Evolutionary conservation across 2,113 vertebrate genomes (phyloP).

Genomic region (Rhea pennata): DNA sequence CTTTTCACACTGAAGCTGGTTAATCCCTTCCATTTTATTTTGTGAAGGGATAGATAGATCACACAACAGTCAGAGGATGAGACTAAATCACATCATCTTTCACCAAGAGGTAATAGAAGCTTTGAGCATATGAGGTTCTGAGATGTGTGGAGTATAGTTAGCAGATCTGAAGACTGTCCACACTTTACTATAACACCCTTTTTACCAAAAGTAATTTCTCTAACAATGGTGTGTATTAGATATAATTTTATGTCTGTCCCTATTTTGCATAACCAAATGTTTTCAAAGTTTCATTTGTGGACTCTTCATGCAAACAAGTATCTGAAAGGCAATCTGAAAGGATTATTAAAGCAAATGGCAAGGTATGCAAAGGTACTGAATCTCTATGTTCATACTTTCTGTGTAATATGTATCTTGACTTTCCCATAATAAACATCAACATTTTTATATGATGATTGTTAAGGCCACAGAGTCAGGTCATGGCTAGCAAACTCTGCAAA

Average conservation of each 20-base stretch:
- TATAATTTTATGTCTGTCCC: neutral
- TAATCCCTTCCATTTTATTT: conserved; percentile 44
- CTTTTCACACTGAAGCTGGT: neutral
- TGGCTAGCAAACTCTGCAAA: neutral
- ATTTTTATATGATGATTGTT: neutral
- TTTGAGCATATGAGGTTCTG: neutral
- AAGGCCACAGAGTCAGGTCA: neutral
- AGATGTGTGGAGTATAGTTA: neutral
- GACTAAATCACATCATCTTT: neutral
- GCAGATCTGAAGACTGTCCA: neutral
- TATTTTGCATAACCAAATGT: neutral
- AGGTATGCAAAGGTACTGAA: neutral
- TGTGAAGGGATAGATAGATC: neutral
- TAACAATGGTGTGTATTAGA: neutral
- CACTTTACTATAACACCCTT: neutral
- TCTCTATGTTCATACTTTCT: neutral
- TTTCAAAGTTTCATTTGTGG: neutral
- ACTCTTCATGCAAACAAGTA: neutral
- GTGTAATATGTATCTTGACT: neutral
- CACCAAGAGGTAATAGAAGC: neutral
- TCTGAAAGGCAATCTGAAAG: neutral
- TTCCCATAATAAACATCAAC: accelerated
- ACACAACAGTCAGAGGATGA: neutral
- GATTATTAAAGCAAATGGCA: neutral
- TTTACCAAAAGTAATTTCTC: neutral